Conservation (phyloP, 2,888 invertebrate species). For the Frankliniella intonsa region DNA sequence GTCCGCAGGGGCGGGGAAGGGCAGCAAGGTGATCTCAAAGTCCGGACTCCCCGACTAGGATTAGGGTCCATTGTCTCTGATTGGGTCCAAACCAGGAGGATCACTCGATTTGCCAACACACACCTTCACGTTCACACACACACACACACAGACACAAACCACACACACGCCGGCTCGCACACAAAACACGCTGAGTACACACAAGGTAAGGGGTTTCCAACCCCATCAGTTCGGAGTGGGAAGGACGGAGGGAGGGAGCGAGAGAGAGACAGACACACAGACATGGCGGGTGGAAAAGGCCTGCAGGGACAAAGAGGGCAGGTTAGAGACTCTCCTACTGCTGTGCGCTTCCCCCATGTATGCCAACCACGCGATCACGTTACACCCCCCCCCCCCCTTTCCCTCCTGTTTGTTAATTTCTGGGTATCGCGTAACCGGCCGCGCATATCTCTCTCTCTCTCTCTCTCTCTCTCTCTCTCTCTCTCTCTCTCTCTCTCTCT, state of each 20-base stretch:
- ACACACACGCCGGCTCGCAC: neutral
- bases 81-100: too few species aligned
- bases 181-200: too few species aligned
- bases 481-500: neutral
- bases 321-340: too few species aligned
- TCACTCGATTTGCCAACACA: neutral
- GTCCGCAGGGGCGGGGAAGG: too few species aligned
- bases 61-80: too few species aligned
- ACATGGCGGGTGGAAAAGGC: too few species aligned
- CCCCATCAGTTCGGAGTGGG: neutral
- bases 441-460: neutral
- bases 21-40: too few species aligned
- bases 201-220: too few species aligned
- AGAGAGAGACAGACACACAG: too few species aligned
- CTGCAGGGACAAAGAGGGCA: too few species aligned
- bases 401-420: neutral
- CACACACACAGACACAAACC: neutral
- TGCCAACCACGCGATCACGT: neutral
- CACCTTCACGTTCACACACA: neutral
- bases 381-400: neutral
- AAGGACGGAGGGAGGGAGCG: too few species aligned
- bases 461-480: neutral
- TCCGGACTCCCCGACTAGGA: too few species aligned
- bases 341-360: neutral
- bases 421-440: neutral